Evolutionary conservation across 2,888 invertebrate genomes (phyloP).

Genomic region (Orthosia cruda): DNA sequence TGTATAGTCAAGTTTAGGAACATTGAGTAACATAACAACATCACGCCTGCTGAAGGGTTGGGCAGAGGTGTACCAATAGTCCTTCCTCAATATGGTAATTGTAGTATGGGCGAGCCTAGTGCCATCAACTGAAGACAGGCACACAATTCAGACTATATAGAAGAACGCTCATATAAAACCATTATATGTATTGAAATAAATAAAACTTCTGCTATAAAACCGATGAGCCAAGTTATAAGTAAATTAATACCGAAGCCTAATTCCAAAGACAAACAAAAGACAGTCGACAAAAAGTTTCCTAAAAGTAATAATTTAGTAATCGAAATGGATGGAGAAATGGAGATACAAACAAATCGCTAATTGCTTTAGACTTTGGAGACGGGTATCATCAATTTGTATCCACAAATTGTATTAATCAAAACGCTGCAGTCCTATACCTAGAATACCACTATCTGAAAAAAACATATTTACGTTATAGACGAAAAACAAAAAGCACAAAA

Average conservation of each 20-base stretch:
- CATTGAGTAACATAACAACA: too few species aligned
- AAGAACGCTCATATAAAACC: too few species aligned
- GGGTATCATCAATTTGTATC: conserved; percentile 53
- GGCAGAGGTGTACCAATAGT: too few species aligned
- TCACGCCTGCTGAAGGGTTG: too few species aligned
- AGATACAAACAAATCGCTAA: conserved; percentile 44
- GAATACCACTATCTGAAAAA: too few species aligned
- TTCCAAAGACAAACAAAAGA: conserved; percentile 36
- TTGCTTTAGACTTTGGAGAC: conserved; percentile 44
- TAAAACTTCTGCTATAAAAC: not conserved
- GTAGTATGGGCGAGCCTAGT: too few species aligned
- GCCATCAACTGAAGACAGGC: too few species aligned
- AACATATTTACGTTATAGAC: too few species aligned
- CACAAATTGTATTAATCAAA: conserved; percentile 63
- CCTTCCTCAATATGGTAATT: too few species aligned
- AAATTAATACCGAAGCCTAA: conserved; percentile 7
- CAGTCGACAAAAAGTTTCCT: conserved; percentile 19
- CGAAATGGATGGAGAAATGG: conserved; percentile 34
- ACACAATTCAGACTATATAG: too few species aligned
- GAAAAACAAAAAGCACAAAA: too few species aligned
- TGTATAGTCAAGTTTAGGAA: too few species aligned
- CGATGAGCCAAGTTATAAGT: conserved; percentile 8
- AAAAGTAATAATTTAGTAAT: conserved; percentile 42
- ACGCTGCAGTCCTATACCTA: not conserved
- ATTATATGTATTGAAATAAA: not conserved